Conservation (phyloP, 2,797 vertebrate species). For the Chanos chanos region DNA sequence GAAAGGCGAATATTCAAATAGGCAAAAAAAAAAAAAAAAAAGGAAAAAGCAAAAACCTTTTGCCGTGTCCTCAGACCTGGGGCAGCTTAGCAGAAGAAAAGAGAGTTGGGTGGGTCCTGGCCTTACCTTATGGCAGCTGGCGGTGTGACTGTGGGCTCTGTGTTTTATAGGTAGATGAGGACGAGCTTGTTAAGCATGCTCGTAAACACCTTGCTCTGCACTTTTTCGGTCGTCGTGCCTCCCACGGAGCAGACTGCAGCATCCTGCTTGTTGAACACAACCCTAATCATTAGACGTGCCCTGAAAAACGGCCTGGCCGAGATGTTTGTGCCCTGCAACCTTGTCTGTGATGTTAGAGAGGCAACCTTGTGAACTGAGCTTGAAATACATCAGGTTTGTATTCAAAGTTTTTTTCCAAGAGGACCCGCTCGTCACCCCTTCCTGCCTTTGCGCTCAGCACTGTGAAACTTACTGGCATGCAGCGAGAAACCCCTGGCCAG, state of each 20-base stretch:
- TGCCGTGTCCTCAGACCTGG: conserved; percentile 4
- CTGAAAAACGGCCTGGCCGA: conserved; percentile 10
- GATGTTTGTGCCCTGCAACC: background rate
- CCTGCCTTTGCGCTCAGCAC: background rate
- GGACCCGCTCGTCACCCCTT: background rate
- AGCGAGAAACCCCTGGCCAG: conserved; percentile 30
- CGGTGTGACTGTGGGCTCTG: conserved; percentile 4
- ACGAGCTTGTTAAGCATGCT: conserved; percentile 38
- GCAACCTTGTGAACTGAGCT: too few relatives aligned
- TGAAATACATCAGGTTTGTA: conserved; percentile 26
- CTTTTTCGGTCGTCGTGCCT: conserved; percentile 15
- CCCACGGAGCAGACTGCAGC: conserved; percentile 24
- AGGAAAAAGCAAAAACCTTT: conserved; percentile 31
- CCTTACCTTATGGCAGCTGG: conserved; percentile 20
- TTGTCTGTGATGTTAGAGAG: too few relatives aligned
- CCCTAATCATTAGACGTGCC: conserved; percentile 45
- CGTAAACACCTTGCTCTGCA: conserved; percentile 16
- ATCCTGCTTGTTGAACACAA: conserved; percentile 29
- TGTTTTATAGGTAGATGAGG: conserved; percentile 9
- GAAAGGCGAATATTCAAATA: conserved; percentile 61
- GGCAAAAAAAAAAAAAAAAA: conserved; percentile 35
- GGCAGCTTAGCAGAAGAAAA: conserved; percentile 7
- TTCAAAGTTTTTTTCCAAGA: conserved; percentile 42
- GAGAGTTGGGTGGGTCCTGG: background rate
- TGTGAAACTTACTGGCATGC: conserved; percentile 40